These are phyloP conservation scores for Zaprionus davidi DNA, from an alignment of 1,140 invertebrate genomes.

Conservation along the genomic window DNA sequence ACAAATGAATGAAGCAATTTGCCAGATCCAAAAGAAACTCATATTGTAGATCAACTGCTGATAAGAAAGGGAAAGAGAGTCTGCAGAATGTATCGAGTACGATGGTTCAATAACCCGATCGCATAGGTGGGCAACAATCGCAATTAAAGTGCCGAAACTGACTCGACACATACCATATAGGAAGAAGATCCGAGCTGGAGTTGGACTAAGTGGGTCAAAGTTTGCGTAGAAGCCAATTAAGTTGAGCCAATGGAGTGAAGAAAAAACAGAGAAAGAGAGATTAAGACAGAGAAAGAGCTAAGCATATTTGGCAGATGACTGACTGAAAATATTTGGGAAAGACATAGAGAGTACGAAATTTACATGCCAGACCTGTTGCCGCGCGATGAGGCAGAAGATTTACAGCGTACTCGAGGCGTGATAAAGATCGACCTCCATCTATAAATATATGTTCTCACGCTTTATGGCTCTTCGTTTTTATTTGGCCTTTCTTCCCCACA, in stretches of 20 bases:
- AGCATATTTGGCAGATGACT: slow-evolving; percentile 46
- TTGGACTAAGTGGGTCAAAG: slow-evolving; percentile 56
- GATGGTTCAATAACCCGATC: neutral
- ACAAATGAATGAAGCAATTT: neutral
- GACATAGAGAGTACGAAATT: slow-evolving; percentile 31
- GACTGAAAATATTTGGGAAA: slow-evolving; percentile 50
- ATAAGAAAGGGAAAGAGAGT: neutral
- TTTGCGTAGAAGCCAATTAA: slow-evolving; percentile 53
- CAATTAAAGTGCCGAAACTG: slow-evolving; percentile 1
- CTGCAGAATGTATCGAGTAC: neutral
- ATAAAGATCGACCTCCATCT: slow-evolving; percentile 54
- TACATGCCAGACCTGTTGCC: slow-evolving; percentile 52
- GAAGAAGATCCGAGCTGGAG: slow-evolving; percentile 11
- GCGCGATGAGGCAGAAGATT: slow-evolving; percentile 38
- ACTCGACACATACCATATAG: neutral
- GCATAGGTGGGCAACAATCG: neutral
- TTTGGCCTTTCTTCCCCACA: neutral
- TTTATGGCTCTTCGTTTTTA: slow-evolving; percentile 33
- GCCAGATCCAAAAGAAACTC: neutral
- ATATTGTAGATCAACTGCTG: neutral
- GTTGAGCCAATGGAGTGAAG: slow-evolving; percentile 22
- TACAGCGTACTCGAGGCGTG: slow-evolving; percentile 30
- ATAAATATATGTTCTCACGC: slow-evolving; percentile 58
- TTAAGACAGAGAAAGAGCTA: neutral
- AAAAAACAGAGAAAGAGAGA: slow-evolving; percentile 27